Base-by-base conservation (phyloP, 2,888 invertebrate species). In the Digitonthophagus gazella region DNA sequence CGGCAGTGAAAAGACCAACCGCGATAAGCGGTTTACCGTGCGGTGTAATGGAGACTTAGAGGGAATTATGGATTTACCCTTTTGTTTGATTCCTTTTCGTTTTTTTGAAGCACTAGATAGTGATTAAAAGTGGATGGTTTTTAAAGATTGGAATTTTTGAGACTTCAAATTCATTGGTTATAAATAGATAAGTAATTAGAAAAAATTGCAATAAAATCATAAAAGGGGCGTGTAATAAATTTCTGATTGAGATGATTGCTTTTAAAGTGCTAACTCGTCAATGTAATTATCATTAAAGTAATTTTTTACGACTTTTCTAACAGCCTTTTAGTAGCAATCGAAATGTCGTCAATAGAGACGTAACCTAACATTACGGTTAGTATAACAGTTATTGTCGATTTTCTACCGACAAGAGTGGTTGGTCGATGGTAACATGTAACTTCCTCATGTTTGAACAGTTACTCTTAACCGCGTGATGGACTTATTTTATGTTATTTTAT, bases 401-500 rank as follows among this genome's bases (percentile, higher is more conserved):
- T 44, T 44, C 1, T n/a, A n/a, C n/a, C n/a, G n/a, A n/a, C n/a
- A 44, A 44, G 28, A 8, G 28, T 8, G 28, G 8, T 44, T 44
- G 28, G 28, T 44, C 28, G 28, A 44, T 44, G 28, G 28, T 5
- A 8, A 8, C 28, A 8, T 44, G n/a, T n/a, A n/a, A n/a, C 28
- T 44, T 44, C 28, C 28, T 44, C 28, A 44, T 44, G 11, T 5
- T 8, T 11, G 28, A 44, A 44, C 28, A 44, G 28, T 44, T 44
- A 44, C 8, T 44, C 11, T 6, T 44, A 44, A 44, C 28, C 11
- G 28, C 11, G 22, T 6, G 28, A 44, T 44, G 28, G 22, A 44
- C 28, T 64, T 11, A n/a, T 64, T 28, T n/a, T 64, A 19, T 28
- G 22, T 16, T n/a, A n/a, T n/a, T n/a, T n/a, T n/a, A n/a, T 18